Evolutionary conservation across 2,797 vertebrate species (phyloP).

Genomic region (Leucoraja ocellata): DNA sequence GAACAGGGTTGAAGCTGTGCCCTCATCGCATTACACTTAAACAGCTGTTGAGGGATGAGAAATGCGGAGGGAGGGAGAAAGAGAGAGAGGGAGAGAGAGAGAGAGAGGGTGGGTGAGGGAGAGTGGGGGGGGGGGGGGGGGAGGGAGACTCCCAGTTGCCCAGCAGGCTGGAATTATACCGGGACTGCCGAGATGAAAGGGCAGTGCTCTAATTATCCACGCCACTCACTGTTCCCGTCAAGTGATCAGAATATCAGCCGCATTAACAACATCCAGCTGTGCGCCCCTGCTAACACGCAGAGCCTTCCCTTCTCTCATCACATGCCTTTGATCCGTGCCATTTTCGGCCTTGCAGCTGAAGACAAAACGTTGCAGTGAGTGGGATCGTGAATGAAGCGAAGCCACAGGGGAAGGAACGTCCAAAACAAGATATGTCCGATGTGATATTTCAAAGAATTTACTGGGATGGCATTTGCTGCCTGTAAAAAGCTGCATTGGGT

Average conservation of each 20-base stretch:
- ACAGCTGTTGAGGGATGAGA: neutral
- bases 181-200: neutral
- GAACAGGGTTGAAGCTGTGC: neutral
- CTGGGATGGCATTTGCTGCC: neutral
- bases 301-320: neutral
- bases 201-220: neutral
- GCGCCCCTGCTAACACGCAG: neutral
- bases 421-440: no score
- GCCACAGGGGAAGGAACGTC: neutral
- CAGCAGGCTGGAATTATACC: neutral
- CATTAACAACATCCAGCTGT: neutral
- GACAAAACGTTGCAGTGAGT: neutral
- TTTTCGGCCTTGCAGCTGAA: neutral
- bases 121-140: no score
- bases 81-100: no score
- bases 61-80: neutral
- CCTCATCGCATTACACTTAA: slow-evolving; percentile 4
- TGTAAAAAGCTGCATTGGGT: no score
- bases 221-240: neutral
- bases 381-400: neutral
- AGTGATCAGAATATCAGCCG: neutral
- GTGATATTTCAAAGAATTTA: neutral
- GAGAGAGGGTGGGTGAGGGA: no score
- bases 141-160: neutral
- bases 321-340: neutral